Evolutionary conservation across 2,888 invertebrate species (phyloP), one percentile per base, ranked within the genome.

Genomic region (Aphidoletes aphidimyza): DNA sequence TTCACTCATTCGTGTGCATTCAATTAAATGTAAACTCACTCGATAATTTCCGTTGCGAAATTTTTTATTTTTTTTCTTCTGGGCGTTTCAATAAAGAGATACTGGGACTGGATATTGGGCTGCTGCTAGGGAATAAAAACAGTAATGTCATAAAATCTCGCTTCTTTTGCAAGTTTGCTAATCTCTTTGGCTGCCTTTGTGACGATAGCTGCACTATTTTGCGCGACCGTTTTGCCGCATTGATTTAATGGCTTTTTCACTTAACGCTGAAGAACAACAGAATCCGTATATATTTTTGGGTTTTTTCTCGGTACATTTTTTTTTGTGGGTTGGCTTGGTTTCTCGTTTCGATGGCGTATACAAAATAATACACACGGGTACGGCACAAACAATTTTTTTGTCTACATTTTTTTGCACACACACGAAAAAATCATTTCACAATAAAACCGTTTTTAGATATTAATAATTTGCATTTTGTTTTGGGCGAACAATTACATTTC

Each of bases 211-310:
- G 69, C 69, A 69, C 69, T 69, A 69, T 69, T 11, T 69, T 69
- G 14, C n/a, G 34, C 14, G 30, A 69, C 14, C 69, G 69, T 69
- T 69, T 69, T 69, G 69, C 69, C 69, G 30, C 69, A 69, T 69
- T 69, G 69, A 69, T 69, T 30, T 69, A 69, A 69, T 69, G 69
- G 69, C 30, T 30, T 69, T 69, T 69, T 54, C 54, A 30, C 34
- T 69, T 30, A 9, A 69, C 30, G 34, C 26, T 69, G 9, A 69
- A 69, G 34, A 69, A 69, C 69, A 69, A 69, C 34, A 26, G 69
- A 69, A 30, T 69, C 30, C 2, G 30, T 69, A 30, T 22, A 22
- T 22, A 5, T 22, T 1, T 47, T 47, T 47, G 9, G 3, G 9
- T 47, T 2, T 47, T 11, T n/a, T 54, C n/a, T 54, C 8, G 2